Base-by-base conservation (phyloP, 2,888 invertebrate species). In the Synanthedon andrenaeformis region DNA sequence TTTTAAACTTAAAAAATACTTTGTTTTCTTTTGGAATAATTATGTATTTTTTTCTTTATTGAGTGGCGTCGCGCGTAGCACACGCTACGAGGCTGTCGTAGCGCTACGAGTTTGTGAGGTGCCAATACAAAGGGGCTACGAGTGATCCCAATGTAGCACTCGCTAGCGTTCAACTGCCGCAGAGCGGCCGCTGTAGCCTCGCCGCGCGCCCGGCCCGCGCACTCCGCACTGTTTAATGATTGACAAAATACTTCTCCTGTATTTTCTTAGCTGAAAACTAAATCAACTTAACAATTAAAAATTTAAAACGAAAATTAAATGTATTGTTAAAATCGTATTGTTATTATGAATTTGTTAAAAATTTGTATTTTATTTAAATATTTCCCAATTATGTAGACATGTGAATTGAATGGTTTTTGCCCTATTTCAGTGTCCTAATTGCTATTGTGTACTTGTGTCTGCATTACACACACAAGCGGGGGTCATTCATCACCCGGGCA, bases 231-330 rank as follows among this genome's bases (percentile, higher is more conserved):
- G 61, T 65, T 63, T 79, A 80, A 83, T 84, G 79, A 83, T 84
- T 84, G 76, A 82, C 76, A 81, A 75, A 81, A 78, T 78, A 79
- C 74, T 78, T 79, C 70, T 82, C 81, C 79, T 81, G 76, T 75
- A 70, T 77, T 79, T 82, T 76, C 72, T 76, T 77, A 66, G 54
- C 62, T 45, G 2, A 5, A 45, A 14, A 45, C n/a, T 45, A 45
- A 45, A 45, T 45, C 45, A 45, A 13, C 13, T 42, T 45, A 45
- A 49, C 19, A 51, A 51, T 41, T 17, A 41, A 41, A 23, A 35
- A 10, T 35, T 35, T 35, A 3, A 35, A 35, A 35, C 3, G 35
- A 35, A 35, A 35, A 35, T 35, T 35, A 35, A 8, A 10, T 35
- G 35, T 35, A 8, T 35, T 5, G n/a, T n/a, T n/a, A n/a, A n/a